Evolutionary conservation across 2,113 vertebrate genomes (phyloP).

Genomic region (Gadus chalcogrammus): DNA sequence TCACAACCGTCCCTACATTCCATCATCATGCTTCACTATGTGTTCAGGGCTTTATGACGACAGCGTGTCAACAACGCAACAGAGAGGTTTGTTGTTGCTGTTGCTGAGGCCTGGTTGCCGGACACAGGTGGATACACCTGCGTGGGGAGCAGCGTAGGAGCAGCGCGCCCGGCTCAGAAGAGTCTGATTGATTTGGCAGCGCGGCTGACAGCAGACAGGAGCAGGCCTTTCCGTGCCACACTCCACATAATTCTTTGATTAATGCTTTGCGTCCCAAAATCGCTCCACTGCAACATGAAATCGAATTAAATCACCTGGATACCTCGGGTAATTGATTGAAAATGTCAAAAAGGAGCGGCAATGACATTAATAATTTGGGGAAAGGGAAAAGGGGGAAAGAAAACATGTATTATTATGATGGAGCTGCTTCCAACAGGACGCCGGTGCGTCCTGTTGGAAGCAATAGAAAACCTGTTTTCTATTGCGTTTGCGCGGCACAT

Average conservation of each 20-base stretch:
- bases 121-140: slow-evolving; percentile 18
- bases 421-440: too few species aligned
- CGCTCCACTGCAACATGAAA: slow-evolving; percentile 62
- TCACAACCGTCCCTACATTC: too few species aligned
- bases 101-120: slow-evolving; percentile 4
- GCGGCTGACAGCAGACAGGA: slow-evolving; percentile 46
- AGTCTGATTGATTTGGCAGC: slow-evolving; percentile 68
- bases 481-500: slow-evolving; percentile 49
- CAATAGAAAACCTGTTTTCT: too few species aligned
- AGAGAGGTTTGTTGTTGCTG: slow-evolving; percentile 4
- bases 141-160: slow-evolving; percentile 39
- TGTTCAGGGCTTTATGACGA: slow-evolving; percentile 24
- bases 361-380: slow-evolving; percentile 59
- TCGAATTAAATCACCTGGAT: slow-evolving; percentile 75
- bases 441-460: too few species aligned
- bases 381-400: neutral
- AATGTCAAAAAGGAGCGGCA: slow-evolving; percentile 49
- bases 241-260: slow-evolving; percentile 71
- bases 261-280: slow-evolving; percentile 59
- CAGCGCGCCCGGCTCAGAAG: slow-evolving; percentile 31
- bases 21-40: slow-evolving; percentile 7
- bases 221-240: slow-evolving; percentile 50
- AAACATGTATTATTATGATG: too few species aligned
- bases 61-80: slow-evolving; percentile 4
- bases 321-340: slow-evolving; percentile 72